phyloP scores from a whole-genome alignment of 2,888 invertebrate genomes.

The Parnassius smintheus region DNA sequence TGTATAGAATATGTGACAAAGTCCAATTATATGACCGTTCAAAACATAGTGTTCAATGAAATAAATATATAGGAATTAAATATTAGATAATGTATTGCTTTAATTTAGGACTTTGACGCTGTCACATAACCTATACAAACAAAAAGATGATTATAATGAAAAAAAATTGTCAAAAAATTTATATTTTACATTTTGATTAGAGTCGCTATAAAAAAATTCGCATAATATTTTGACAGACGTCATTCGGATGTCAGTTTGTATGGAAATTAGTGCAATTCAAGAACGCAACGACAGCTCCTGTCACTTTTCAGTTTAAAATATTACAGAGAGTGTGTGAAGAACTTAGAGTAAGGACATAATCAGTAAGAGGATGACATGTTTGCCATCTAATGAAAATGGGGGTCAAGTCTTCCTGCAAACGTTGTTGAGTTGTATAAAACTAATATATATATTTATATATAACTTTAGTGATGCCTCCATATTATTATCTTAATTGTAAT shows the following conservation, averaged over 20 bases:
- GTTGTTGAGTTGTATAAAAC: not conserved
- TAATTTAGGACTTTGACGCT: too few relatives aligned
- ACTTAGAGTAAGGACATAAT: not conserved
- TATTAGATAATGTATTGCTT: too few relatives aligned
- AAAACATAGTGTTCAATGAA: too few relatives aligned
- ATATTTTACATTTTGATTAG: not conserved
- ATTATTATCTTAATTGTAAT: conserved; percentile 9
- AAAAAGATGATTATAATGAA: not conserved
- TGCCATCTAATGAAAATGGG: not conserved
- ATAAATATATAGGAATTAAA: too few relatives aligned
- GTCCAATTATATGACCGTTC: too few relatives aligned
- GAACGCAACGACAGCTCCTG: not conserved
- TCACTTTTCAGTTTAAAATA: conserved; percentile 4
- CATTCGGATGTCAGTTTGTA: not conserved
- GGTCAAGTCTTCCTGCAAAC: conserved; percentile 11
- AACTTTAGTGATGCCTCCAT: conserved; percentile 1
- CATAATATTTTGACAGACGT: not conserved
- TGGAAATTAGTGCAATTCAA: not conserved
- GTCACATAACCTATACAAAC: too few relatives aligned
- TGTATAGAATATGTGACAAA: too few relatives aligned
- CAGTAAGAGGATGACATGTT: not conserved
- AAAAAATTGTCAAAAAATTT: not conserved
- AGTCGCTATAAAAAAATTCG: too few relatives aligned
- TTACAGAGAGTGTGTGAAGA: not conserved
- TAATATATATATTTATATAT: not conserved